A percentile compares a stretch with the other conserved stretches of the same genome.
Conservation (phyloP, 1,140 invertebrate genomes). For the Heliconius melpomene region DNA sequence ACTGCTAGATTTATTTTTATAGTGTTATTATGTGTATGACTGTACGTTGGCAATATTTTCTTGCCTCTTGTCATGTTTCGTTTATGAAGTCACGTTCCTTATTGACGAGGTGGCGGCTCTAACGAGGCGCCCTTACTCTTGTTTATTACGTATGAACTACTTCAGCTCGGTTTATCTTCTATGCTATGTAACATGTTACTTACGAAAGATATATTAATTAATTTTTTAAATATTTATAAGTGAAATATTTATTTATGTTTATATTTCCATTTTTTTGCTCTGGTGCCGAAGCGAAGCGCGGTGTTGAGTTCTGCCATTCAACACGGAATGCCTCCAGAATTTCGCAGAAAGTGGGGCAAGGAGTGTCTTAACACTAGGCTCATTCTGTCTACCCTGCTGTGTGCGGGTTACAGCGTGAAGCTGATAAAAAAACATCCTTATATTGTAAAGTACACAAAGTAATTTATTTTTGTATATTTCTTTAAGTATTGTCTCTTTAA, state of each 20-base stretch:
- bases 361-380: too few relatives aligned
- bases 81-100: constrained; percentile 22
- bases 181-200: neutral
- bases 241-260: too few relatives aligned
- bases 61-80: constrained; percentile 8
- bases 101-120: constrained; percentile 17
- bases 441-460: too few relatives aligned
- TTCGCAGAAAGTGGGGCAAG: too few relatives aligned
- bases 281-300: too few relatives aligned
- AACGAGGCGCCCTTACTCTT: constrained; percentile 11
- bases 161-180: neutral
- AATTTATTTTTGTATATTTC: neutral
- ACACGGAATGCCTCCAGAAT: too few relatives aligned
- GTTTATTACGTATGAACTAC: constrained; percentile 11
- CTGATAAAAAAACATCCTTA: too few relatives aligned
- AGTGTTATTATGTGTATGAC: constrained; percentile 5
- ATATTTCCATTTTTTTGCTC: too few relatives aligned
- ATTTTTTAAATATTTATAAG: too few relatives aligned
- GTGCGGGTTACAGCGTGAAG: too few relatives aligned
- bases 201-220: neutral
- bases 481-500: neutral
- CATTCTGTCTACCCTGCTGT: too few relatives aligned
- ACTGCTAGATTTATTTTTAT: neutral
- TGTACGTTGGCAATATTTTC: constrained; percentile 1
- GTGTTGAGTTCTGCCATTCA: too few relatives aligned